A percentile compares a stretch with the other conserved stretches of the same genome.
These are phyloP conservation scores for Eretmocerus hayati DNA, from an alignment of 2,888 invertebrate species.

Conservation along the genomic window DNA sequence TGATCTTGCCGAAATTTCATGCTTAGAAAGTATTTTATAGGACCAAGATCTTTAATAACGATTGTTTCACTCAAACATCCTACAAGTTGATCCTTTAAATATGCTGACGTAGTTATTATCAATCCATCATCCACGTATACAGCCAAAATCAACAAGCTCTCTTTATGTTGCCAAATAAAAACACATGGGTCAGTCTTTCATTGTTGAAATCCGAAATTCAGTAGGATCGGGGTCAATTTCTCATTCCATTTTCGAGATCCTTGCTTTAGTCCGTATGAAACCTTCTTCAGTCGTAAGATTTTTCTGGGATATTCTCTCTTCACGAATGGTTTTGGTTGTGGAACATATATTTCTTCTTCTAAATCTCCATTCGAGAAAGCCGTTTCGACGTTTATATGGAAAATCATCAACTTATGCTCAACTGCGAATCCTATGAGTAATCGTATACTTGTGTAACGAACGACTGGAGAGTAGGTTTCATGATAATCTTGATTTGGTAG, in stretches of 20 bases:
- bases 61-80: too few relatives aligned
- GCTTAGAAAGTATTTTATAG: not conserved
- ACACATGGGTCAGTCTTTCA: not conserved
- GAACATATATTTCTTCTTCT: not conserved
- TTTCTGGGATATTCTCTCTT: not conserved
- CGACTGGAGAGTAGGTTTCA: conserved; percentile 18
- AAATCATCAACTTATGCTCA: conserved; percentile 1
- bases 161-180: not conserved
- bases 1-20: too few relatives aligned
- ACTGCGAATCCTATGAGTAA: conserved; percentile 6
- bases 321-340: not conserved
- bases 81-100: not conserved
- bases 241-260: not conserved
- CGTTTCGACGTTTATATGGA: conserved; percentile 14
- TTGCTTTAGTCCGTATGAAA: conserved; percentile 1
- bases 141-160: not conserved
- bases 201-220: not conserved
- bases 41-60: not conserved
- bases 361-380: conserved; percentile 9
- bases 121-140: not conserved
- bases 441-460: conserved; percentile 8
- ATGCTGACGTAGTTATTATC: not conserved
- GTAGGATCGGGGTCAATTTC: not conserved
- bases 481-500: conserved; percentile 2
- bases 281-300: not conserved